A percentile compares a stretch with the other conserved stretches of the same genome.
phyloP scores from a whole-genome alignment of 2,113 vertebrate species.

The Megalops atlanticus region DNA sequence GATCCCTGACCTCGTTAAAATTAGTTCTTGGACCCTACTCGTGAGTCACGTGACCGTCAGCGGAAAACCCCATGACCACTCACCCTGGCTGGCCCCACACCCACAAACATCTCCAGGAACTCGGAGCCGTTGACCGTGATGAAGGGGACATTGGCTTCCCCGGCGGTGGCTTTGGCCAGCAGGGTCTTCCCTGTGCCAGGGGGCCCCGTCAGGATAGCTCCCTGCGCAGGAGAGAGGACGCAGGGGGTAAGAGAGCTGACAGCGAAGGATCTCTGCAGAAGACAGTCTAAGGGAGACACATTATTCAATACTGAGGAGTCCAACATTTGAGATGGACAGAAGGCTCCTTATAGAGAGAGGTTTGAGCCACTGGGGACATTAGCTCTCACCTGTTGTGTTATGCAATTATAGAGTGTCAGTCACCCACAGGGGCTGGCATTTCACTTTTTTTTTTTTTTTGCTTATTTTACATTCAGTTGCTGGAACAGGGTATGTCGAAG shows the following conservation, averaged over 20 bases:
- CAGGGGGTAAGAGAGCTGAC: too few relatives aligned
- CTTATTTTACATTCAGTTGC: too few relatives aligned
- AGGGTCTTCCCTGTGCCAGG: conserved; percentile 83
- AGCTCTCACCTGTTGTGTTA: too few relatives aligned
- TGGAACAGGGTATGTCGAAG: too few relatives aligned
- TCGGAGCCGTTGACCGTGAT: conserved; percentile 83
- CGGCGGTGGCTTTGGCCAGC: conserved; percentile 81
- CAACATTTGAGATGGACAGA: neutral
- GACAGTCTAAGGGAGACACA: too few relatives aligned
- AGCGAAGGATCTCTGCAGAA: neutral
- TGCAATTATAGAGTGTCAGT: too few relatives aligned
- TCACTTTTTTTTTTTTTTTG: too few relatives aligned
- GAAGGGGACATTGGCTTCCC: conserved; percentile 82
- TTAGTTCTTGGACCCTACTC: too few relatives aligned
- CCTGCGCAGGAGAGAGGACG: conserved; percentile 58
- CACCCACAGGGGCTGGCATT: too few relatives aligned
- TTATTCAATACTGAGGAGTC: neutral
- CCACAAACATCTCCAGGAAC: conserved; percentile 85
- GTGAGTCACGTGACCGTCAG: too few relatives aligned
- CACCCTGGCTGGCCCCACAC: conserved; percentile 82
- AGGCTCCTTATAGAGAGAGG: neutral
- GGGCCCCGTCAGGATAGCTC: conserved; percentile 81
- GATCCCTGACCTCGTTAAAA: too few relatives aligned
- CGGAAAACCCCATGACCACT: conserved; percentile 44
- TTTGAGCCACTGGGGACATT: too few relatives aligned